A percentile compares a stretch with the other conserved stretches of the same genome.
Evolutionary conservation across 2,888 invertebrate species (phyloP).

Genomic region (Elaeidobius kamerunicus): DNA sequence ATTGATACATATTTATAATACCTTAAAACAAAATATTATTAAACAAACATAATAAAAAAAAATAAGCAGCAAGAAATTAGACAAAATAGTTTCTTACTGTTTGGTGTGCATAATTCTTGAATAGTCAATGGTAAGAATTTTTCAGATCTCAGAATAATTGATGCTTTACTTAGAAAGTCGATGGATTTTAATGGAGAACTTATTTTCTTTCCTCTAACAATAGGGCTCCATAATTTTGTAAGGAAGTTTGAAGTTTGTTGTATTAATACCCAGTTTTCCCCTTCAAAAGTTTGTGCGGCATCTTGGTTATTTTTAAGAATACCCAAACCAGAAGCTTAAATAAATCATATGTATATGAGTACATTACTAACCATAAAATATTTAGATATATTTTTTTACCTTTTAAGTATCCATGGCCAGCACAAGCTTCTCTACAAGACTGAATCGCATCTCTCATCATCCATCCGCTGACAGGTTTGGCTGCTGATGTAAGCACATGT

Average conservation of each 20-base stretch:
- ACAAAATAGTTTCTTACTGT: constrained; percentile 36
- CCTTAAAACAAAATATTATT: no score
- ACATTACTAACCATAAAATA: neutral
- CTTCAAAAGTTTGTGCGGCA: constrained; percentile 86
- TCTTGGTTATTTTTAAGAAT: constrained; percentile 76
- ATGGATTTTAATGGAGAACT: no score
- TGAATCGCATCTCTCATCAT: constrained; percentile 82
- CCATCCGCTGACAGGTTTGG: constrained; percentile 85
- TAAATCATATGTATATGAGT: neutral
- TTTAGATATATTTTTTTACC: constrained; percentile 48
- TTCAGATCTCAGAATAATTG: constrained; percentile 50
- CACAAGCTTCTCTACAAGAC: constrained; percentile 91
- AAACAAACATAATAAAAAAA: no score
- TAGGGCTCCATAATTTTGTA: constrained; percentile 57
- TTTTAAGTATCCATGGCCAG: constrained; percentile 90
- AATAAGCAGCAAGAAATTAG: constrained; percentile 35
- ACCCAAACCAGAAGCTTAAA: constrained; percentile 63
- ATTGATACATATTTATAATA: no score
- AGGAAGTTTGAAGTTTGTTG: constrained; percentile 83
- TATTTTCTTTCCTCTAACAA: constrained; percentile 43
- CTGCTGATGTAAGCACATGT: constrained; percentile 77
- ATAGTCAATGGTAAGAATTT: constrained; percentile 54
- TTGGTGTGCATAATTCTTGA: constrained; percentile 54
- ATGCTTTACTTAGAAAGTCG: constrained; percentile 59
- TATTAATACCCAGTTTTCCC: constrained; percentile 84